phyloP scores from a whole-genome alignment of 2,113 vertebrate genomes.

The Pedionomus torquatus region DNA sequence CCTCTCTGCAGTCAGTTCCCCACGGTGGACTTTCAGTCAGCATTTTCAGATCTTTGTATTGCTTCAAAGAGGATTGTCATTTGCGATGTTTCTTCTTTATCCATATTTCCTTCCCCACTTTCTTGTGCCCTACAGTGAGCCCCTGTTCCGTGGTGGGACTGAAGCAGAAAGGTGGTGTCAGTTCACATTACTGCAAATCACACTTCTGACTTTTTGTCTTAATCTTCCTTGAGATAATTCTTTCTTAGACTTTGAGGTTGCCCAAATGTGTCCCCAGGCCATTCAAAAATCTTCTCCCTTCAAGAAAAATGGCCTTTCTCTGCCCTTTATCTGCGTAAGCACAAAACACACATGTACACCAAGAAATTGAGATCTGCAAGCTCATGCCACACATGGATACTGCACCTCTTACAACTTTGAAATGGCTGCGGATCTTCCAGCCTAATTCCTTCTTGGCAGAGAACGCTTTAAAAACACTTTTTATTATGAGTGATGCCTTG shows the following conservation, averaged over 20 bases:
- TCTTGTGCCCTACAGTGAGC: neutral
- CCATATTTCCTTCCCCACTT: neutral
- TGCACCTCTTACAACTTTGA: neutral
- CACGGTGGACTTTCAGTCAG: neutral
- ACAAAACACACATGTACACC: accelerated
- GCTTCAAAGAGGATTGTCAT: neutral
- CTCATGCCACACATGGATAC: neutral
- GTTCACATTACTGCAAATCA: neutral
- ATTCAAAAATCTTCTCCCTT: neutral
- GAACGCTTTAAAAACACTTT: slow-evolving; percentile 9
- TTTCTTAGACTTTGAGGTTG: neutral
- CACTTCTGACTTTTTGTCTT: neutral
- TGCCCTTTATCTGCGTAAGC: neutral
- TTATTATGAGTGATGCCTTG: neutral
- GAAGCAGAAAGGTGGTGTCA: neutral
- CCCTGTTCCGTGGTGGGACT: neutral
- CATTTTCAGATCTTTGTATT: neutral
- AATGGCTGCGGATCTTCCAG: neutral
- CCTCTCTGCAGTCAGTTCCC: neutral
- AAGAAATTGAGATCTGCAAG: neutral
- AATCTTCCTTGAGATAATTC: neutral
- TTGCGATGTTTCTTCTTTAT: neutral
- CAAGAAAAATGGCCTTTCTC: neutral
- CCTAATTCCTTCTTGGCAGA: neutral
- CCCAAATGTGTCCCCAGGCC: neutral